These are phyloP conservation scores for Archivesica marissinica DNA, from an alignment of 1,140 invertebrate species.

Conservation along the genomic window DNA sequence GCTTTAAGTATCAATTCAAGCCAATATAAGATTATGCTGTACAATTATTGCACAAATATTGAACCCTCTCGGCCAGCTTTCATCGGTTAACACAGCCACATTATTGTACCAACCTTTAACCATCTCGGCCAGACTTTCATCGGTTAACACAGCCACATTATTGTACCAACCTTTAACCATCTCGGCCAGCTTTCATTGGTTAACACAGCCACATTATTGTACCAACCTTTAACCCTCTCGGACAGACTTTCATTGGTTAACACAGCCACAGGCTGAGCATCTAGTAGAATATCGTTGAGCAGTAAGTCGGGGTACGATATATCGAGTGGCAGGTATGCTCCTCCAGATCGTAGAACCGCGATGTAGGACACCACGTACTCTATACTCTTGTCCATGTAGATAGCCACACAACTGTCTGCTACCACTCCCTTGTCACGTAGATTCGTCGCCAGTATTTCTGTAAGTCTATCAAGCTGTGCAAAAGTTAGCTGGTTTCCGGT, in stretches of 20 bases:
- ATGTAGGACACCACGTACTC: conserved; percentile 84
- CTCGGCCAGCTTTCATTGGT: no score
- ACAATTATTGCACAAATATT: no score
- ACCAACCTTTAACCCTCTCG: conserved; percentile 71
- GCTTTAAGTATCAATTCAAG: no score
- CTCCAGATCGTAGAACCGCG: conserved; percentile 85
- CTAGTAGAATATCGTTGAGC: conserved; percentile 81
- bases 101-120: conserved; percentile 69
- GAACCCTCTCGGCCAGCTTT: no score
- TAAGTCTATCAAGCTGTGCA: conserved; percentile 73
- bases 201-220: not conserved
- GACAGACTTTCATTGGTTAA: conserved; percentile 76
- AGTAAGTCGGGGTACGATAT: conserved; percentile 84
- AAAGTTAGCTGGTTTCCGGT: conserved; percentile 73
- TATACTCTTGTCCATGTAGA: conserved; percentile 84
- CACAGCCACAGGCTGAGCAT: conserved; percentile 81
- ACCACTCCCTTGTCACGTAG: conserved; percentile 71
- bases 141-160: conserved; percentile 79
- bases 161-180: no score
- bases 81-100: no score
- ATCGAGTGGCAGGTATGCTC: conserved; percentile 85
- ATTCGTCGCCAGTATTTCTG: conserved; percentile 72
- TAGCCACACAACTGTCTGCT: conserved; percentile 81
- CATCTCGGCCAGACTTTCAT: conserved; percentile 68
- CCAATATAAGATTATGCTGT: no score